Conservation (phyloP, 2,888 invertebrate genomes). For the Heliconius erato region DNA sequence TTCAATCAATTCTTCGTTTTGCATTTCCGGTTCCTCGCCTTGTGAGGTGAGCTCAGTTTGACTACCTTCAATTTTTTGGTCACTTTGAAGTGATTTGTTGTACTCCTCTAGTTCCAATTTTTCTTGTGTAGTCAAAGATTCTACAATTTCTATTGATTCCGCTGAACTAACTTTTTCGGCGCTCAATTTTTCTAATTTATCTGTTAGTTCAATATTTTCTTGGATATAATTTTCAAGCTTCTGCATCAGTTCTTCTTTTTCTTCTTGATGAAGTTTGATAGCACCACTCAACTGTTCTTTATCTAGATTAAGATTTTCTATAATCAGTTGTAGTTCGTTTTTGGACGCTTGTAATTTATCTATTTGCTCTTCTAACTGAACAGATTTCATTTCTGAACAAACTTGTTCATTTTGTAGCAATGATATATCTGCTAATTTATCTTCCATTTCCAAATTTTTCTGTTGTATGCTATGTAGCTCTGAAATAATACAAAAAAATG, state of each 20-base stretch:
- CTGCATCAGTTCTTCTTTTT: constrained; percentile 86
- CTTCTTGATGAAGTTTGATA: constrained; percentile 85
- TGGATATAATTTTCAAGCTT: constrained; percentile 89
- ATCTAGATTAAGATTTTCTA: constrained; percentile 81
- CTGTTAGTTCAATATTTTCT: constrained; percentile 91
- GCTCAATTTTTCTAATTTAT: constrained; percentile 90
- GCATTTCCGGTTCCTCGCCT: constrained; percentile 83
- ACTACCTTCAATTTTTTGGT: constrained; percentile 53
- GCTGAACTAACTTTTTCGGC: constrained; percentile 90
- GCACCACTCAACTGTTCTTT: constrained; percentile 83
- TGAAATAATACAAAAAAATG: constrained; percentile 60
- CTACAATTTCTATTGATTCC: constrained; percentile 91
- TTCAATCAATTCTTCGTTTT: constrained; percentile 82
- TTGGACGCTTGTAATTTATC: constrained; percentile 84
- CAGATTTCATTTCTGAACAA: constrained; percentile 91
- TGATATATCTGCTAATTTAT: constrained; percentile 86
- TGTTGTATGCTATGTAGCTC: constrained; percentile 86
- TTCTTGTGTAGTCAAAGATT: constrained; percentile 89
- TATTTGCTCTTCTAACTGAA: constrained; percentile 92
- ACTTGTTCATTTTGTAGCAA: constrained; percentile 89
- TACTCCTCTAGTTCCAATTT: constrained; percentile 89
- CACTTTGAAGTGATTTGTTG: constrained; percentile 82
- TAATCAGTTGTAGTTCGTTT: constrained; percentile 79
- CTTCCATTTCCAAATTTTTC: constrained; percentile 87
- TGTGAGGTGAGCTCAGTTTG: constrained; percentile 56